Conservation (phyloP, 1,140 invertebrate species). For the Panagrolaimus sp. region DNA sequence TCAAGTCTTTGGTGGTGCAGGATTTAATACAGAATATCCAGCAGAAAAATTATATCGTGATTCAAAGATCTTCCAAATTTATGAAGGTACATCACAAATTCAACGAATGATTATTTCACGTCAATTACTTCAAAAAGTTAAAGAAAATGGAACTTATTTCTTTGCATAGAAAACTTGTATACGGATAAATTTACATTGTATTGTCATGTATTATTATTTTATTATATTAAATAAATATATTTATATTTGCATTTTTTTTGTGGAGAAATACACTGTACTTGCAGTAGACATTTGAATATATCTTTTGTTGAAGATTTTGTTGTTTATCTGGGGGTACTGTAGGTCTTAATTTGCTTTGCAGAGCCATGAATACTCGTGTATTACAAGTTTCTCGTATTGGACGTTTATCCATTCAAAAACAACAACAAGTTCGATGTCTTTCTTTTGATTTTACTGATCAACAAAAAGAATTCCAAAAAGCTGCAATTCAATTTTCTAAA, state of each 20-base stretch:
- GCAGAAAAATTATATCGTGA: constrained; percentile 97
- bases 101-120: constrained; percentile 28
- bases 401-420: not conserved
- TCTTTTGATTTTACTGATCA: constrained; percentile 47
- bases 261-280: too few species aligned
- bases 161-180: constrained; percentile 60
- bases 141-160: constrained; percentile 28
- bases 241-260: too few species aligned
- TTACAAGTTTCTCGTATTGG: too few species aligned
- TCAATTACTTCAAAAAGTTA: constrained; percentile 25
- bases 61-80: constrained; percentile 78
- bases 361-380: too few species aligned
- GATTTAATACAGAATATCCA: constrained; percentile 92
- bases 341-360: too few species aligned
- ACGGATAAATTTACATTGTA: too few species aligned
- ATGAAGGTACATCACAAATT: constrained; percentile 39
- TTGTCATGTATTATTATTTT: too few species aligned
- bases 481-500: constrained; percentile 83
- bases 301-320: too few species aligned
- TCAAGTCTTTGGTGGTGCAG: constrained; percentile 78
- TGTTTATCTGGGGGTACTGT: too few species aligned
- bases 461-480: constrained; percentile 41
- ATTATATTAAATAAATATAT: too few species aligned
- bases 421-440: not conserved
- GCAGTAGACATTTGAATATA: too few species aligned